phyloP scores from a whole-genome alignment of 2,797 vertebrate genomes.

The Enteromius argenteus region DNA sequence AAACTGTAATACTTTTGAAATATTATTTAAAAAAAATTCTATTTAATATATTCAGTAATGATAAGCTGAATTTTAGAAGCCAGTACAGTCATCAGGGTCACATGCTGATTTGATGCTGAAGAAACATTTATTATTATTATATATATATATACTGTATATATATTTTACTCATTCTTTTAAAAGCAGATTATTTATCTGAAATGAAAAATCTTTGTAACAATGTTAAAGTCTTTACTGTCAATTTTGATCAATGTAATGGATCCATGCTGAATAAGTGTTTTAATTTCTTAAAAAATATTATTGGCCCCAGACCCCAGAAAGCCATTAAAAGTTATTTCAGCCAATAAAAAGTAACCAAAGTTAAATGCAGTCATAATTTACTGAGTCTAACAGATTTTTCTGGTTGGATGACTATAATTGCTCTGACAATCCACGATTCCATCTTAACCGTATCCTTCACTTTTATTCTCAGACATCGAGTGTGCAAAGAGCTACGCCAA shows the following conservation, averaged over 20 bases:
- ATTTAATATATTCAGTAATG: not conserved
- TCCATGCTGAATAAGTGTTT: not conserved
- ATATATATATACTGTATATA: too few species aligned
- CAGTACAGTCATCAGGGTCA: not conserved
- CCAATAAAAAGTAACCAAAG: not conserved
- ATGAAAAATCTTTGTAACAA: not conserved
- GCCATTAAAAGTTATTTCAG: not conserved
- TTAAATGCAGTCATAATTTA: not conserved
- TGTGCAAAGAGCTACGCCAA: conserved; percentile 92
- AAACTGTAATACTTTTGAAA: too few species aligned
- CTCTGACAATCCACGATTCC: not conserved
- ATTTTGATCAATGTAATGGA: not conserved
- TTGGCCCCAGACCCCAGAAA: not conserved
- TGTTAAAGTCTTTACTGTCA: too few species aligned
- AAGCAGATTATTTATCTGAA: not conserved
- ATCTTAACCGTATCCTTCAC: not conserved
- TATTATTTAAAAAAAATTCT: too few species aligned
- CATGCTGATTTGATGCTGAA: not conserved
- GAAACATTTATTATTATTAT: not conserved
- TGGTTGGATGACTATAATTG: not conserved
- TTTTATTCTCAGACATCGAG: conserved; percentile 85
- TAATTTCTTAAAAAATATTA: not conserved
- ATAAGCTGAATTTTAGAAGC: not conserved
- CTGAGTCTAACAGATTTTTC: not conserved
- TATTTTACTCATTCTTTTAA: not conserved